These are phyloP conservation scores for Dicerorhinus sumatrensis DNA, from an alignment of 2,113 vertebrate genomes.

Conservation along the genomic window DNA sequence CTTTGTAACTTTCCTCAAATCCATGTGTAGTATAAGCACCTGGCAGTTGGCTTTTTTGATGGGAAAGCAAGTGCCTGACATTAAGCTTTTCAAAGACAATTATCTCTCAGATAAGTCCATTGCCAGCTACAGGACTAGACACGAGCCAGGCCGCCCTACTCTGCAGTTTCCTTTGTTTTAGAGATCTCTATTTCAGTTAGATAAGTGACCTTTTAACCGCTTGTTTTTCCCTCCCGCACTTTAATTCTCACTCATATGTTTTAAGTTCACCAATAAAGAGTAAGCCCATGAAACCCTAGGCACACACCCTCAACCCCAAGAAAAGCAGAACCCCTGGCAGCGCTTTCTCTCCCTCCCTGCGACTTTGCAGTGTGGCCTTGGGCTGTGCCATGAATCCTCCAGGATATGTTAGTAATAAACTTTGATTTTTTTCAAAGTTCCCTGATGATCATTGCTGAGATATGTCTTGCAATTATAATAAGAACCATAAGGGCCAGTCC, in stretches of 20 bases:
- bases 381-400: neutral
- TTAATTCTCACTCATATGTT: neutral
- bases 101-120: neutral
- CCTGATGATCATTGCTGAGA: no score
- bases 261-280: neutral
- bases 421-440: no score
- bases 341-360: fast-evolving
- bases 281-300: fast-evolving
- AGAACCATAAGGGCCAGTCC: neutral
- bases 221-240: neutral
- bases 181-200: neutral
- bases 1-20: neutral
- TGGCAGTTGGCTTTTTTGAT: neutral
- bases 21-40: neutral
- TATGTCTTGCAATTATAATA: neutral
- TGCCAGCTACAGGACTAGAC: neutral
- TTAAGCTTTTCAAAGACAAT: neutral
- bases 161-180: neutral
- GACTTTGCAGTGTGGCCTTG: fast-evolving
- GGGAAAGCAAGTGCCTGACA: neutral
- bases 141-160: neutral
- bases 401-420: neutral
- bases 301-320: neutral
- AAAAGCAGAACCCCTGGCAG: no score
- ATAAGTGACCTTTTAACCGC: no score